phyloP scores from a whole-genome alignment of 2,797 vertebrate genomes.

The Arctocebus calabarensis region DNA sequence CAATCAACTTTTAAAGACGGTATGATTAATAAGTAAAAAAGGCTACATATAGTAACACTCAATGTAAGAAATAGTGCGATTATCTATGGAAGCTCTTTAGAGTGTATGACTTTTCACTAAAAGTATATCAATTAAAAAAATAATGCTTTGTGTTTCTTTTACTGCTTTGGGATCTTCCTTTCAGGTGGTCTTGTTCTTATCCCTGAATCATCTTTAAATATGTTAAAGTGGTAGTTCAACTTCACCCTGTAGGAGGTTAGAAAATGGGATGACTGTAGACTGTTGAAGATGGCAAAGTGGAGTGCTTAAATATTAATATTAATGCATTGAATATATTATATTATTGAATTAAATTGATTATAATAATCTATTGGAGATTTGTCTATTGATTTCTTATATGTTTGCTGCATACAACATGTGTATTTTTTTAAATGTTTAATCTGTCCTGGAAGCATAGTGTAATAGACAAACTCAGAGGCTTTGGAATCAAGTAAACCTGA shows the following conservation, averaged over 20 bases:
- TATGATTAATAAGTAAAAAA: slow-evolving; percentile 73
- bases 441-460: not conserved
- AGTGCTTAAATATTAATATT: not conserved
- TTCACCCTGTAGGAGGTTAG: not conserved
- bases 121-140: slow-evolving; percentile 14
- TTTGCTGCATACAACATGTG: not conserved
- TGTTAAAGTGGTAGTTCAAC: not conserved
- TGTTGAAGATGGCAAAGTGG: not conserved
- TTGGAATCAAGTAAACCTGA: not conserved
- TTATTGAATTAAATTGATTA: too few relatives aligned
- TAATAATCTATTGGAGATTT: not conserved
- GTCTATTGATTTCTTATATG: not conserved
- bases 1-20: slow-evolving; percentile 89
- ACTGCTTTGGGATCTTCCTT: slow-evolving; percentile 1
- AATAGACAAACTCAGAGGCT: not conserved
- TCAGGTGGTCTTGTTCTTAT: slow-evolving; percentile 6
- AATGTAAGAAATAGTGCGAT: not conserved
- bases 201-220: not conserved
- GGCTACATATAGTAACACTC: not conserved
- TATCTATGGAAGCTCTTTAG: not conserved
- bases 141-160: not conserved
- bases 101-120: slow-evolving; percentile 24
- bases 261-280: slow-evolving; percentile 24
- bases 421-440: not conserved
- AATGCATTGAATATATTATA: not conserved